phyloP scores from a whole-genome alignment of 2,797 vertebrate genomes.

The Artibeus jamaicensis region DNA sequence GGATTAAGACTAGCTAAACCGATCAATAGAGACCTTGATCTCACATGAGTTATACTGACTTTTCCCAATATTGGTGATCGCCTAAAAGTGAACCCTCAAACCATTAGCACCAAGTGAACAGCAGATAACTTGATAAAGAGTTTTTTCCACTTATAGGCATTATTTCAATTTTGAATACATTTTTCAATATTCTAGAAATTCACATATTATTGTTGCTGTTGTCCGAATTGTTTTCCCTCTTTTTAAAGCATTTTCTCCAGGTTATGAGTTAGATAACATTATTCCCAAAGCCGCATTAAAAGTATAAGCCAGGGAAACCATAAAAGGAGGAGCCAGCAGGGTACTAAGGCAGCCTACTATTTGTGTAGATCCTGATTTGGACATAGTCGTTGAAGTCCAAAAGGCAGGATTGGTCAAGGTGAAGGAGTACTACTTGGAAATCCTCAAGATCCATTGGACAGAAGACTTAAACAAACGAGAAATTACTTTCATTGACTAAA shows the following conservation, averaged over 20 bases:
- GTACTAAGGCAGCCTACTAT: constrained; percentile 48
- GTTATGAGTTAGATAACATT: not conserved
- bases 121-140: constrained; percentile 47
- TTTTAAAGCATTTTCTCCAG: not conserved
- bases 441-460: constrained; percentile 78
- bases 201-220: not conserved
- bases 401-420: constrained; percentile 77
- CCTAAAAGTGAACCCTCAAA: constrained; percentile 75
- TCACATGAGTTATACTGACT: constrained; percentile 88
- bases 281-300: constrained; percentile 51
- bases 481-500: constrained; percentile 94
- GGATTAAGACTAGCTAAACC: constrained; percentile 89
- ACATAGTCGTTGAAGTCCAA: constrained; percentile 72
- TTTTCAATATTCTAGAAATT: not conserved
- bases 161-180: not conserved
- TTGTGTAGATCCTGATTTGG: constrained; percentile 65
- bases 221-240: not conserved
- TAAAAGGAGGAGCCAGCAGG: not conserved
- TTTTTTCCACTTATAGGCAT: accelerated
- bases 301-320: constrained; percentile 44
- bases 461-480: constrained; percentile 89
- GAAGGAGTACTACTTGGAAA: constrained; percentile 79
- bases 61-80: constrained; percentile 85
- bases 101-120: not conserved
- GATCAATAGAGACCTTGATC: constrained; percentile 95